Conservation (phyloP, 2,888 invertebrate species). For the Amblyjoppa proteus region DNA sequence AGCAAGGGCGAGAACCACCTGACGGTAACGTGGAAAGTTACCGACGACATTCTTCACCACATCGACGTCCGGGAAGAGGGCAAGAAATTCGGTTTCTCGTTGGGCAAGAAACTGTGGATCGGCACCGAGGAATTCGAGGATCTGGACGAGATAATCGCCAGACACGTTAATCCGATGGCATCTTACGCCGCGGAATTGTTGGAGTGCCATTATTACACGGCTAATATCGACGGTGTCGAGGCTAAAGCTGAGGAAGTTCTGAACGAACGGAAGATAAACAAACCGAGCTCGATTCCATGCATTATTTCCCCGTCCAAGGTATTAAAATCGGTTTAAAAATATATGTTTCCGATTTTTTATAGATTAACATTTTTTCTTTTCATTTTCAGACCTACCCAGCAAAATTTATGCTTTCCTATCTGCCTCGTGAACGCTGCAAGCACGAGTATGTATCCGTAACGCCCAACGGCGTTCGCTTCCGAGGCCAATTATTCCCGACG, state of each 20-base stretch:
- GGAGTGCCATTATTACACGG: constrained; percentile 95
- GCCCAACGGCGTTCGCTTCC: constrained; percentile 96
- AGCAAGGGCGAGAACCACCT: constrained; percentile 98
- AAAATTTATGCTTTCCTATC: constrained; percentile 96
- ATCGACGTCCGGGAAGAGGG: constrained; percentile 98
- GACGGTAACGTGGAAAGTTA: constrained; percentile 99
- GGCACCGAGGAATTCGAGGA: constrained; percentile 98
- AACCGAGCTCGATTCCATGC: constrained; percentile 95
- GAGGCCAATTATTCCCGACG: constrained; percentile 95
- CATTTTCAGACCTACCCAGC: constrained; percentile 90
- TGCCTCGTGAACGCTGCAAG: constrained; percentile 93
- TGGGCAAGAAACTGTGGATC: constrained; percentile 95
- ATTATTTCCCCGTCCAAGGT: constrained; percentile 92
- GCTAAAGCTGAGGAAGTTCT: constrained; percentile 95
- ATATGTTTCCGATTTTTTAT: background rate
- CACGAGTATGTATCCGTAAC: constrained; percentile 97
- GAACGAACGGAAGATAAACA: constrained; percentile 95
- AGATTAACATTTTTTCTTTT: background rate
- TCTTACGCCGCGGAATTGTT: constrained; percentile 95
- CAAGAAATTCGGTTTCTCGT: constrained; percentile 97
- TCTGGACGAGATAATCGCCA: constrained; percentile 99
- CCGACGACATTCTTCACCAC: constrained; percentile 97
- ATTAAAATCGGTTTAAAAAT: constrained; percentile 52
- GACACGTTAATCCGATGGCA: constrained; percentile 98
- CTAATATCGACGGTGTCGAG: constrained; percentile 91